A percentile compares a stretch with the other conserved stretches of the same genome.
phyloP scores from a whole-genome alignment of 2,797 vertebrate species.

The Bradypus variegatus region DNA sequence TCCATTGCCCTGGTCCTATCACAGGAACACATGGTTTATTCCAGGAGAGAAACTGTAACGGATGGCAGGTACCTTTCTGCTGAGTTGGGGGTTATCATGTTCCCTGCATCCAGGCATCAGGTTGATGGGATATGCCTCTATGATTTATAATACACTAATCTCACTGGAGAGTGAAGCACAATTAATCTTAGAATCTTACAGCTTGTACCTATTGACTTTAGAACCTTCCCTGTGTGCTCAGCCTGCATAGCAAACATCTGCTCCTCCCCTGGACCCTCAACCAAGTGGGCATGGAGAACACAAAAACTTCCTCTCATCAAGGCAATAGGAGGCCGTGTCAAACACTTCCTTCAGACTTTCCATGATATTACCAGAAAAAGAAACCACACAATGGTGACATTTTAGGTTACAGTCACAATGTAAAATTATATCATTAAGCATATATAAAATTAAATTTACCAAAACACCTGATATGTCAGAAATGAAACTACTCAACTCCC shows the following conservation, averaged over 20 bases:
- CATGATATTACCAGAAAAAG: neutral
- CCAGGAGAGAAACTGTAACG: constrained; percentile 42
- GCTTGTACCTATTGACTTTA: constrained; percentile 54
- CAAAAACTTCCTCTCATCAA: neutral
- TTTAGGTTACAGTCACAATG: neutral
- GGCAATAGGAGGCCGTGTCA: neutral
- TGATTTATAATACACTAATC: constrained; percentile 65
- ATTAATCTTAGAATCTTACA: constrained; percentile 66
- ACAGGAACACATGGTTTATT: constrained; percentile 38
- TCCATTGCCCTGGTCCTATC: constrained; percentile 17
- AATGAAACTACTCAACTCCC: neutral
- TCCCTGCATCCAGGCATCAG: constrained; percentile 41
- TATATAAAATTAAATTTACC: neutral
- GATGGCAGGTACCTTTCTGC: constrained; percentile 54
- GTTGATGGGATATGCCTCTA: constrained; percentile 55
- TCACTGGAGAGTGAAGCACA: constrained; percentile 61
- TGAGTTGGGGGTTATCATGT: constrained; percentile 60
- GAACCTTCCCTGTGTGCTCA: constrained; percentile 32
- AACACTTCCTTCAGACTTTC: neutral
- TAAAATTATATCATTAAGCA: neutral
- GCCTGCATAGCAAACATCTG: constrained; percentile 45
- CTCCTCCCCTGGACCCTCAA: neutral
- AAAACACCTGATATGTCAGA: neutral
- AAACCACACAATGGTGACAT: neutral
- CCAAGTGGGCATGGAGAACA: neutral